phyloP scores from a whole-genome alignment of 2,888 invertebrate genomes.

The Hydrotaea cyrtoneurina region DNA sequence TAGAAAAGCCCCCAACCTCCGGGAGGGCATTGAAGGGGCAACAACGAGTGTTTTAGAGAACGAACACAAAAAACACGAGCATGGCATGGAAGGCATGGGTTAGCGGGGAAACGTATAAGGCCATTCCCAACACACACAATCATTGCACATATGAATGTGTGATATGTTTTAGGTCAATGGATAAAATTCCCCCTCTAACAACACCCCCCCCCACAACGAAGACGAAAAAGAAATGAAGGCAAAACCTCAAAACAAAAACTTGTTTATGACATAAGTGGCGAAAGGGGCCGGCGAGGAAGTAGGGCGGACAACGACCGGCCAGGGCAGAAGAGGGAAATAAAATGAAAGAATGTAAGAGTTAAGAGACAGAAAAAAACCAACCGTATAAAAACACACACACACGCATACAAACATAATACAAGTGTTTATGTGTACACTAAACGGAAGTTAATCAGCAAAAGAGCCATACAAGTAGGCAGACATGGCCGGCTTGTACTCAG shows the following conservation, averaged over 20 bases:
- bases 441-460: constrained; percentile 49
- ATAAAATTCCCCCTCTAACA: neutral
- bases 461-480: constrained; percentile 1
- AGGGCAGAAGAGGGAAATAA: neutral
- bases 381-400: neutral
- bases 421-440: constrained; percentile 24
- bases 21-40: neutral
- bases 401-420: neutral
- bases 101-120: neutral
- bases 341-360: neutral
- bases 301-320: neutral
- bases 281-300: neutral
- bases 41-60: neutral
- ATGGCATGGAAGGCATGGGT: neutral
- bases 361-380: constrained; percentile 8
- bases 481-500: neutral
- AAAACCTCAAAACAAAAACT: constrained; percentile 34
- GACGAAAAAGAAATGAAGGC: constrained; percentile 18
- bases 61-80: neutral
- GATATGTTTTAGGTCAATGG: constrained; percentile 34
- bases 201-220: neutral
- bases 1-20: neutral
- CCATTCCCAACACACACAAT: neutral
- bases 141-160: neutral
- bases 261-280: constrained; percentile 26